Conservation (phyloP, 2,797 vertebrate species). For the Neoniphon sammara region DNA sequence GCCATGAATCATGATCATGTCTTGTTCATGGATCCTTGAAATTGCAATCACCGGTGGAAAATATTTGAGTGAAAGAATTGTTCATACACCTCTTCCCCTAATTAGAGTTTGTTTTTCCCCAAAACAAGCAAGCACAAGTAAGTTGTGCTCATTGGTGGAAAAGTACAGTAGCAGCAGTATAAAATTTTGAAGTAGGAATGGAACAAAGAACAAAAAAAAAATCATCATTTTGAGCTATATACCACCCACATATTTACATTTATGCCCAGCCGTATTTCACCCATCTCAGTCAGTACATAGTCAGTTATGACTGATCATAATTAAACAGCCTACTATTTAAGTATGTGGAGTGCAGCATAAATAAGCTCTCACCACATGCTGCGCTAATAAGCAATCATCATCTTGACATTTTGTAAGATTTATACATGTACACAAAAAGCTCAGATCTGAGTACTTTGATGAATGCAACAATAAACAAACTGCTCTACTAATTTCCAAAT, state of each 20-base stretch:
- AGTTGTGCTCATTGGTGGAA: too few relatives aligned
- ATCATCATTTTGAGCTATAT: constrained; percentile 3
- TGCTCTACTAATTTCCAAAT: background rate
- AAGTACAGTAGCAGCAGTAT: too few relatives aligned
- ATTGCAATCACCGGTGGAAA: too few relatives aligned
- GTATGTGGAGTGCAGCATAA: constrained; percentile 20
- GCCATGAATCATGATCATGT: background rate
- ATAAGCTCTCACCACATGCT: background rate
- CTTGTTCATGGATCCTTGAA: too few relatives aligned
- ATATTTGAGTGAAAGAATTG: too few relatives aligned
- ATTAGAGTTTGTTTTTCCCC: too few relatives aligned
- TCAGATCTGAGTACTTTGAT: background rate
- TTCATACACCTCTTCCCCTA: too few relatives aligned
- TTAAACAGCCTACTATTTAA: constrained; percentile 30
- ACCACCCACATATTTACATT: constrained; percentile 4
- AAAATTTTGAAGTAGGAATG: background rate
- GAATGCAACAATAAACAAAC: background rate
- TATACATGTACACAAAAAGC: background rate
- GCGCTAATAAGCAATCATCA: constrained; percentile 29
- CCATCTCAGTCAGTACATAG: constrained; percentile 8
- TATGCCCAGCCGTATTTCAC: background rate
- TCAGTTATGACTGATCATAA: constrained; percentile 34
- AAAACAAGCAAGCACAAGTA: too few relatives aligned
- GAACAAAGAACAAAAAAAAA: background rate
- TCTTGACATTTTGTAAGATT: constrained; percentile 23